phyloP scores from a whole-genome alignment of 2,888 invertebrate species.

The Dicranocentrus wangi region DNA sequence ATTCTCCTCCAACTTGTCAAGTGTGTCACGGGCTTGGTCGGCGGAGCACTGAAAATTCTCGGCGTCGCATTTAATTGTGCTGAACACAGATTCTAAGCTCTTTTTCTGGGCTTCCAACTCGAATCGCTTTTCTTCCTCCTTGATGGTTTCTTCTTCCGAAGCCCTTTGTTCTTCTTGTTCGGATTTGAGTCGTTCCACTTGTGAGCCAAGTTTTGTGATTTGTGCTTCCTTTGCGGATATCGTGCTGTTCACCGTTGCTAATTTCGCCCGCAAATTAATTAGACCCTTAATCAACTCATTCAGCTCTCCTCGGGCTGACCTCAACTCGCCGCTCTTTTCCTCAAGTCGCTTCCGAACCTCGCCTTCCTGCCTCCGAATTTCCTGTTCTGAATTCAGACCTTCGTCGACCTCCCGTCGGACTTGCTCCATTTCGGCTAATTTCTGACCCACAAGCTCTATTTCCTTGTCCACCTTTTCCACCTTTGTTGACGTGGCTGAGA shows the following conservation, averaged over 20 bases:
- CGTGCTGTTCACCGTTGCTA: background rate
- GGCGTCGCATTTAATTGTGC: conserved; percentile 42
- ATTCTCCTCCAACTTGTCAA: conserved; percentile 8
- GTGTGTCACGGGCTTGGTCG: conserved; percentile 29
- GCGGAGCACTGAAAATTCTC: conserved; percentile 54
- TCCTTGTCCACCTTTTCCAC: too few relatives aligned
- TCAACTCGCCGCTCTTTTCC: too few relatives aligned
- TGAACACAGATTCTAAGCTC: conserved; percentile 5
- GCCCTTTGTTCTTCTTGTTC: conserved; percentile 24
- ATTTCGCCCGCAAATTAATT: background rate
- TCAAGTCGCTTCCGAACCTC: too few relatives aligned
- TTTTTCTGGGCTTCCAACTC: conserved; percentile 25
- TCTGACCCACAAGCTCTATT: too few relatives aligned
- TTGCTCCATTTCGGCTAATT: too few relatives aligned
- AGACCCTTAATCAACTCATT: too few relatives aligned
- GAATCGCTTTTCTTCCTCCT: conserved; percentile 2
- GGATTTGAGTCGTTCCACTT: conserved; percentile 10
- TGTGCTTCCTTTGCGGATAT: background rate
- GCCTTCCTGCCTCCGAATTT: too few relatives aligned
- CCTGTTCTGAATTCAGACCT: too few relatives aligned
- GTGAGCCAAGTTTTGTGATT: background rate
- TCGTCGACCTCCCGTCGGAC: too few relatives aligned
- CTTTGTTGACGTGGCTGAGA: too few relatives aligned
- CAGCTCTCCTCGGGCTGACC: too few relatives aligned
- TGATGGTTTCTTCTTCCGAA: conserved; percentile 6